These are phyloP conservation scores for Unio delphinus DNA, from an alignment of 2,888 invertebrate species.

Conservation along the genomic window DNA sequence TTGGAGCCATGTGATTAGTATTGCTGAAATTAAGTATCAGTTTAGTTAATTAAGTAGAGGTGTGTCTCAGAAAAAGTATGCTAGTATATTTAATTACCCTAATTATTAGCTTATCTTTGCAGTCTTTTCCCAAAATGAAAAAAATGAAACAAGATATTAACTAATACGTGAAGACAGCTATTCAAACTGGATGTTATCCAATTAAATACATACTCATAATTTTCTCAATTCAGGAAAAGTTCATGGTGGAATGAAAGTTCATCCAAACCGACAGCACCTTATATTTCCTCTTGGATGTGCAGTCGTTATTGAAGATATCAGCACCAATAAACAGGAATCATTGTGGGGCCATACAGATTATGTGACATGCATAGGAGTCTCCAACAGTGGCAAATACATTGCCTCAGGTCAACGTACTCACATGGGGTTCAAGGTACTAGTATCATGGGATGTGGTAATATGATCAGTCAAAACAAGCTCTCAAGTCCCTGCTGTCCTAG, in stretches of 20 bases:
- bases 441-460: not conserved
- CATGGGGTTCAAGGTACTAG: conserved; percentile 85
- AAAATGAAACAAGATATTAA: too few relatives aligned
- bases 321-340: conserved; percentile 56
- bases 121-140: too few relatives aligned
- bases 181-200: not conserved
- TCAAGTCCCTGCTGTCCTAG: too few relatives aligned
- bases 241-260: conserved; percentile 67
- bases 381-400: conserved; percentile 82
- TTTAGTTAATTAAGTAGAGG: too few relatives aligned
- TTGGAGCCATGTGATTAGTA: too few relatives aligned
- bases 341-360: conserved; percentile 71
- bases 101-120: too few relatives aligned
- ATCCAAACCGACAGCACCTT: conserved; percentile 69
- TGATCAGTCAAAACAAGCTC: too few relatives aligned
- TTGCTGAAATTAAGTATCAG: too few relatives aligned
- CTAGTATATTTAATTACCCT: too few relatives aligned
- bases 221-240: conserved; percentile 55
- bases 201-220: not conserved
- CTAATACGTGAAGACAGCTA: not conserved
- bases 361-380: conserved; percentile 73
- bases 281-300: conserved; percentile 72
- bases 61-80: too few relatives aligned
- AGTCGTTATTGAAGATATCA: conserved; percentile 70
- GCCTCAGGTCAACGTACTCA: conserved; percentile 93